These are phyloP conservation scores for Clarias pachynema DNA, from an alignment of 2,797 vertebrate species.

Conservation along the genomic window DNA sequence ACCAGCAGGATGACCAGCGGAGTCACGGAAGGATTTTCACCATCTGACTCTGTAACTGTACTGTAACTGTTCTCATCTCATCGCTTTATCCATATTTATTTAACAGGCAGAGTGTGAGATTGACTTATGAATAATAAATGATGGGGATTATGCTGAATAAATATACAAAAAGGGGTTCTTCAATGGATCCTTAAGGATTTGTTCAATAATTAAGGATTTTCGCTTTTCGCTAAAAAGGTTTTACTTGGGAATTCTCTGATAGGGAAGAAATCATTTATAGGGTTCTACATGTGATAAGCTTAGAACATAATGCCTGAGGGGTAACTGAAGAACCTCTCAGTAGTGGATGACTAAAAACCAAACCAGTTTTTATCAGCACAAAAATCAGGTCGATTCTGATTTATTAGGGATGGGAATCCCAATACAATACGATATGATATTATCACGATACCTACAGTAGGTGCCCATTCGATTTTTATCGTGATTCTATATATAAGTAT, in stretches of 20 bases:
- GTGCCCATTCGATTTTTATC: too few species aligned
- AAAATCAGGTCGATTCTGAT: background rate
- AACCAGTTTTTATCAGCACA: background rate
- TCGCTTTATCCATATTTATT: background rate
- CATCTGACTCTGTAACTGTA: background rate
- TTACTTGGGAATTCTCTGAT: background rate
- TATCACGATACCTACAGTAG: too few species aligned
- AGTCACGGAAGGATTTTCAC: background rate
- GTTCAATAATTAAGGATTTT: slow-evolving; percentile 1
- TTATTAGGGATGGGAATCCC: background rate
- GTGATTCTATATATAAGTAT: too few species aligned
- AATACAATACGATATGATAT: too few species aligned
- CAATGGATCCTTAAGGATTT: background rate
- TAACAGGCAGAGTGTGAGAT: slow-evolving; percentile 1
- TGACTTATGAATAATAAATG: slow-evolving; percentile 22
- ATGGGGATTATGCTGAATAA: slow-evolving; percentile 1
- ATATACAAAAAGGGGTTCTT: background rate
- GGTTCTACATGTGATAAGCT: background rate
- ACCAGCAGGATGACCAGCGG: background rate
- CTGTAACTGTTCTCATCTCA: background rate
- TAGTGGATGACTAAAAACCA: background rate
- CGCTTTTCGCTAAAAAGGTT: background rate
- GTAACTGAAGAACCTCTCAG: background rate
- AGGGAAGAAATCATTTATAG: background rate
- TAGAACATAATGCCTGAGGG: background rate